Base-by-base conservation (phyloP, 2,797 vertebrate species). In the Sebastes diaconus region DNA sequence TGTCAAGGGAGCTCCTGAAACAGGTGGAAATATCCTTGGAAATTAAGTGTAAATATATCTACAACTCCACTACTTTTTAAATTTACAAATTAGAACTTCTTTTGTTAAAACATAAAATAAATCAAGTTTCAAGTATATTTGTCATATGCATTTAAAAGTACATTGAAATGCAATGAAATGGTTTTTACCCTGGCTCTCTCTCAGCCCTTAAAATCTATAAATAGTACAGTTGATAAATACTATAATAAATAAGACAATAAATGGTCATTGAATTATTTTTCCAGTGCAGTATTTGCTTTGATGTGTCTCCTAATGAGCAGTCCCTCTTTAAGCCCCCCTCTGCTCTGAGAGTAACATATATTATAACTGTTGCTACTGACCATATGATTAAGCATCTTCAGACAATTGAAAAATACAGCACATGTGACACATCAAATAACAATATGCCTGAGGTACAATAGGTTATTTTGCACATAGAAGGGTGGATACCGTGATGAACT, bases 401-500 rank as follows among this genome's bases (percentile, higher is more conserved):
- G 85, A 90, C 91, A 89, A 94, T 92, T 87, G 91, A 39, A 87
- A 87, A 88, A 85, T 84, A 83, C 79, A 77, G 84, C 22, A 81
- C 79, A 73, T 88, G 91, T 90, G 82, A 93, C 93, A 92, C 90
- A 93, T 93, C 84, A 87, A 86, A 90, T 88, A 92, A 93, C 92
- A 94, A 92, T 88, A 90, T 88, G 86, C 91, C 88, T 84, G 86
- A 93, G 93, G 90, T 90, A 93, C 90, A 94, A 94, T 92, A 92
- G 85, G 87, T 93, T 93, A 93, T 91, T 92, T 93, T 89, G 89
- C 85, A 88, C 87, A 88, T 83, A 83, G 88, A 87, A 93, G 85
- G 90, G 79, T 92, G 93, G 95, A 91, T 93, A 95, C 92, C 72
- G 90, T 92, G 92, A 92, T 94, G 91, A 96, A 96, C 93, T 95